Evolutionary conservation across 30 jellyfish, hydroid and myxozoan species (phyloP).

Genomic region (Pseudorhiza aurosa): DNA sequence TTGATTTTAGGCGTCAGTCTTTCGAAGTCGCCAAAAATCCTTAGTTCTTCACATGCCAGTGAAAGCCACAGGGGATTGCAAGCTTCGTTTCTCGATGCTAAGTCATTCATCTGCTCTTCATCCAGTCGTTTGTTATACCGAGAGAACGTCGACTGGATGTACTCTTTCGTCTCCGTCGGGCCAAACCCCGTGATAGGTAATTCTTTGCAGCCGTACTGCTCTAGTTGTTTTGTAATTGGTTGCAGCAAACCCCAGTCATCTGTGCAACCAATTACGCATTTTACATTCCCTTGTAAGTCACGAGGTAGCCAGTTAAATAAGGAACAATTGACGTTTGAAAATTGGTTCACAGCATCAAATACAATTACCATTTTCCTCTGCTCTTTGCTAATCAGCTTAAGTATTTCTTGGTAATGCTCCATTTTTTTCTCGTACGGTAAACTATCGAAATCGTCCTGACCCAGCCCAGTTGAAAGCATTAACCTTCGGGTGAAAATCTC

Average conservation of each 20-base stretch:
- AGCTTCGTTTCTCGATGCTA: slow-evolving; percentile 59
- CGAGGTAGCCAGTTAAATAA: slow-evolving; percentile 74
- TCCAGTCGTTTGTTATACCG: slow-evolving; percentile 81
- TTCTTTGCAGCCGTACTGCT: not conserved
- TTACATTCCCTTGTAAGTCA: slow-evolving; percentile 43
- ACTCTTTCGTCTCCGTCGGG: slow-evolving; percentile 5
- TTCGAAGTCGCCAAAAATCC: slow-evolving; percentile 91
- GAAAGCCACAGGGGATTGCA: slow-evolving; percentile 86
- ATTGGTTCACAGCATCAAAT: slow-evolving; percentile 85
- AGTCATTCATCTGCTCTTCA: slow-evolving; percentile 56
- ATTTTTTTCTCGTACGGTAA: not conserved
- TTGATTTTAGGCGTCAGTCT: slow-evolving; percentile 48
- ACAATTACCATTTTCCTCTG: slow-evolving; percentile 36
- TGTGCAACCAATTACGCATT: slow-evolving; percentile 70
- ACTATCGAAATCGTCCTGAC: slow-evolving; percentile 14
- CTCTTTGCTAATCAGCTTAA: not conserved
- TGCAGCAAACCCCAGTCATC: slow-evolving; percentile 33
- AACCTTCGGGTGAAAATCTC: slow-evolving; percentile 42
- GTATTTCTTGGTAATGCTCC: slow-evolving; percentile 18
- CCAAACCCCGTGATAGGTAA: slow-evolving; percentile 60
- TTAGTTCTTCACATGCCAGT: slow-evolving; percentile 88
- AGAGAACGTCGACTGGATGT: slow-evolving; percentile 35
- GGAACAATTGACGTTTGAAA: slow-evolving; percentile 41
- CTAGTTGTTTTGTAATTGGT: not conserved
- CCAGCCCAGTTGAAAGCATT: slow-evolving; percentile 3